Evolutionary conservation across 1,140 invertebrate species (phyloP).

Genomic region (Macrocentrus cingulum): DNA sequence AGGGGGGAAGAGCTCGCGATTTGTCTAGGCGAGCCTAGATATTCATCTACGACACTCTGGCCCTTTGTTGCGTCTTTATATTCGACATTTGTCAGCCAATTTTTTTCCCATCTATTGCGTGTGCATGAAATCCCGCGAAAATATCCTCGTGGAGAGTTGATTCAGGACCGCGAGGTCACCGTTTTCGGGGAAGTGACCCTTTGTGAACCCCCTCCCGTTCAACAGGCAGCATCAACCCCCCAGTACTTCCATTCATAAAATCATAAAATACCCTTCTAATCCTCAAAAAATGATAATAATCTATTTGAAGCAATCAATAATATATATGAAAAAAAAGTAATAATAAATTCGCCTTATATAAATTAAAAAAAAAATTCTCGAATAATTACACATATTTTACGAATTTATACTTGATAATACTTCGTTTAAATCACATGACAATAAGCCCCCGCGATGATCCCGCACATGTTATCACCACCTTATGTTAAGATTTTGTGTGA

Average conservation of each 20-base stretch:
- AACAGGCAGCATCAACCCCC: constrained; percentile 44
- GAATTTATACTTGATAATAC: too few species aligned
- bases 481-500: neutral
- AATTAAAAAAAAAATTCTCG: too few species aligned
- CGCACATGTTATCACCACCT: too few species aligned
- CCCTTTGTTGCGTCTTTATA: constrained; percentile 30
- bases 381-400: too few species aligned
- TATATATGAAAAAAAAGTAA: too few species aligned
- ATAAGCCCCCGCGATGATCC: too few species aligned
- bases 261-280: constrained; percentile 1
- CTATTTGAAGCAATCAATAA: too few species aligned
- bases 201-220: constrained; percentile 41
- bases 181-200: constrained; percentile 33
- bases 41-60: constrained; percentile 9
- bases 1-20: constrained; percentile 11
- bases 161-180: constrained; percentile 1
- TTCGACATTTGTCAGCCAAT: constrained; percentile 7
- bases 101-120: neutral
- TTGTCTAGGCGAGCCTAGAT: constrained; percentile 38
- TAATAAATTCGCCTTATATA: too few species aligned
- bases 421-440: too few species aligned
- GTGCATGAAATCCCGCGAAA: constrained; percentile 7
- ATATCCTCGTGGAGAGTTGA: too few species aligned
- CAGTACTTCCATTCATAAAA: neutral
- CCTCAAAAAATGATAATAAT: too few species aligned